Conservation (phyloP, 2,888 invertebrate genomes). For the Altica lythri region DNA sequence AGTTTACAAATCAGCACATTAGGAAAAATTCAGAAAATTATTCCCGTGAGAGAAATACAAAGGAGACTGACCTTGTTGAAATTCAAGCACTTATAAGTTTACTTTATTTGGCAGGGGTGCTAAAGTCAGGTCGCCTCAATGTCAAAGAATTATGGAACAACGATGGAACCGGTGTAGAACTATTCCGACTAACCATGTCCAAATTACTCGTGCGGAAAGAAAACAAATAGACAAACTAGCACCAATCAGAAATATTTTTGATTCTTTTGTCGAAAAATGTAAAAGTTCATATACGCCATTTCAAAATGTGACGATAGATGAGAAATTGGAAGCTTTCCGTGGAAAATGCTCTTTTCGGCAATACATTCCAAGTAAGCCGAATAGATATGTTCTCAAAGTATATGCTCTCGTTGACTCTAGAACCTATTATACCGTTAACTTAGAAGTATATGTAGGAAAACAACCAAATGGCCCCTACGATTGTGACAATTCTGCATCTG, state of each 20-base stretch:
- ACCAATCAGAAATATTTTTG: constrained; percentile 34
- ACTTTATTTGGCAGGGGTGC: constrained; percentile 2
- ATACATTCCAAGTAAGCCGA: constrained; percentile 28
- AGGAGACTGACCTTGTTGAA: background rate
- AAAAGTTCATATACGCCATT: constrained; percentile 33
- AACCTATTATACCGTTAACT: constrained; percentile 17
- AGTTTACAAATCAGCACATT: background rate
- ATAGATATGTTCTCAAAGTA: constrained; percentile 45
- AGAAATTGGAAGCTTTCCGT: no score
- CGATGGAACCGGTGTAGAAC: background rate
- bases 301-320: constrained; percentile 32
- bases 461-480: constrained; percentile 42
- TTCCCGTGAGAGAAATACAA: background rate
- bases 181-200: constrained; percentile 4
- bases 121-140: background rate
- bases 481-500: constrained; percentile 29
- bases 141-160: background rate
- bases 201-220: constrained; percentile 20
- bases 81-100: constrained; percentile 3
- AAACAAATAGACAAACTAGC: constrained; percentile 32
- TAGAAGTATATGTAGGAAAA: constrained; percentile 28
- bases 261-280: constrained; percentile 37
- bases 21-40: no score
- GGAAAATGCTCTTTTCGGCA: constrained; percentile 19
- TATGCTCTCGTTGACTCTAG: constrained; percentile 32